phyloP scores from a whole-genome alignment of 2,888 invertebrate genomes.

The Oligia strigilis region DNA sequence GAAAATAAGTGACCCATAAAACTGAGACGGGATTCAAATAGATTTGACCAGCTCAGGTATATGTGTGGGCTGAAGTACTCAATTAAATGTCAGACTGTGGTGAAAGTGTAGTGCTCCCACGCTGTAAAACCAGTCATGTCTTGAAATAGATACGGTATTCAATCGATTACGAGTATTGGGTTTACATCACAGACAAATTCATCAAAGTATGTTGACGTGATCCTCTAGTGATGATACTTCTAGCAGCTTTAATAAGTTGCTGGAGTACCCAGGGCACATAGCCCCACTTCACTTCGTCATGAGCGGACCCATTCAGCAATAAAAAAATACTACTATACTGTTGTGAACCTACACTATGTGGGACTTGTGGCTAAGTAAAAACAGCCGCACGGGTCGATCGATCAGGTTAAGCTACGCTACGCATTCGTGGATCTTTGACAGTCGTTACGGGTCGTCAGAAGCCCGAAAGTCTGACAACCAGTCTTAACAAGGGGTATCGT shows the following conservation, averaged over 20 bases:
- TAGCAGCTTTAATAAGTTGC: neutral
- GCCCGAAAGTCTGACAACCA: too few relatives aligned
- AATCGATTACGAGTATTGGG: neutral
- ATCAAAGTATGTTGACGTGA: neutral
- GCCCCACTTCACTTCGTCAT: neutral
- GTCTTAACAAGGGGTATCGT: too few relatives aligned
- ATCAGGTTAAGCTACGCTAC: too few relatives aligned
- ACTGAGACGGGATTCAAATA: constrained; percentile 11
- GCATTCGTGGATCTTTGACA: too few relatives aligned
- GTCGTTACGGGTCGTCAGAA: too few relatives aligned
- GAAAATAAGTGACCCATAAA: constrained; percentile 17
- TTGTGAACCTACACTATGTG: too few relatives aligned
- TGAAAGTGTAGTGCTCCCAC: constrained; percentile 15
- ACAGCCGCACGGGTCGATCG: too few relatives aligned
- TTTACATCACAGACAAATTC: neutral
- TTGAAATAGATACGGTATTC: constrained; percentile 2
- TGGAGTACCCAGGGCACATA: too few relatives aligned
- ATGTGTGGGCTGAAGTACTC: constrained; percentile 21
- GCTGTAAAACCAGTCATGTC: neutral
- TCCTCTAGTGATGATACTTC: too few relatives aligned
- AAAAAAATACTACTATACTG: too few relatives aligned
- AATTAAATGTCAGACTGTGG: constrained; percentile 20
- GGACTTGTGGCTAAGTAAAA: too few relatives aligned
- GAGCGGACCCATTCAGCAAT: too few relatives aligned
- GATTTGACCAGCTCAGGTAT: neutral